Base-by-base conservation (phyloP, 2,888 invertebrate genomes). In the Acleris literana region DNA sequence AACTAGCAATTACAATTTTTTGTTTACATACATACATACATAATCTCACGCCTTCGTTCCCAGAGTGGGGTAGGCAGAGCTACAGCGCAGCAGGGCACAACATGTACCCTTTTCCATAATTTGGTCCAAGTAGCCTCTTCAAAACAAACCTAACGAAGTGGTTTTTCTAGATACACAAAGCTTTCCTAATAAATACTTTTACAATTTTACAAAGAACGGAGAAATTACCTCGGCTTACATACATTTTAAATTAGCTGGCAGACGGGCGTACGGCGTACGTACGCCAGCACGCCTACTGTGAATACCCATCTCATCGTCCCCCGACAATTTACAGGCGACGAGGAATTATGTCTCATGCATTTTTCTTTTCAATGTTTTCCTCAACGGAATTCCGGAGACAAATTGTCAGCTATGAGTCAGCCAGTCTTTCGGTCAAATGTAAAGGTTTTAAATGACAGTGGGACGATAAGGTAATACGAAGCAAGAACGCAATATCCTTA, bases 271-370 rank as follows among this genome's bases (percentile, higher is more conserved):
- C 55, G 6, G 33, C 17, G 43, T 29, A 20, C 55, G 49, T n/a
- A 33, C 33, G 25, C 33, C 39, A 44, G 48, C 22, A 58, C 11
- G 58, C 49, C 49, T 20, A 48, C 52, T 39, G 48, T 52, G 20
- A 61, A 52, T 25, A 39, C 16, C 43, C 9, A 44, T 48, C 52
- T 53, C 53, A 39, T 66, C 57, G 48, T 57, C 43, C 59, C 56
- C 61, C 22, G 52, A 48, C 52, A 51, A 51, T 60, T 66, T 62
- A 66, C 52, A 57, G 57, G 55, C 55, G 65, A 46, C 66, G 61
- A 62, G 46, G 57, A 66, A 66, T 62, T 62, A 57, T 62, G 56
- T 57, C 61, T 48, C 61, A 66, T 53, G 66, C 61, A 66, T 62
- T 57, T 61, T 39, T 52, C 56, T 66, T 48, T 56, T 57, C 46